Conservation (phyloP, 2,888 invertebrate genomes). For the Papilio elwesi region DNA sequence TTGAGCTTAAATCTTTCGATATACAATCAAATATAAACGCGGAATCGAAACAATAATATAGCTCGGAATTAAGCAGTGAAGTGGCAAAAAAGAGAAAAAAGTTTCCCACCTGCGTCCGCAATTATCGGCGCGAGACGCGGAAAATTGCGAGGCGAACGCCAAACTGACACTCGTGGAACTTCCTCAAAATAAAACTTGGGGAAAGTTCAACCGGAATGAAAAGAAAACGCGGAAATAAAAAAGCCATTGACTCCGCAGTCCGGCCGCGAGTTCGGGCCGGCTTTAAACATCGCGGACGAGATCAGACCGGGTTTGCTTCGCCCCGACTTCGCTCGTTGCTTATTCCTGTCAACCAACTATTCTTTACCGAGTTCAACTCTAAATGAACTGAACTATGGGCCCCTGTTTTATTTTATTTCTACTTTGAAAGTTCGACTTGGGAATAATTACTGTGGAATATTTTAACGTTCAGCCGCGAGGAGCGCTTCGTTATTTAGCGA, state of each 20-base stretch:
- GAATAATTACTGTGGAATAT: slow-evolving; percentile 35
- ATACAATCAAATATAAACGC: slow-evolving; percentile 39
- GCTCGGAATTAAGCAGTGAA: slow-evolving; percentile 46
- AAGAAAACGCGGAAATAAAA: slow-evolving; percentile 82
- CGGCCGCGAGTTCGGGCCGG: slow-evolving; percentile 75
- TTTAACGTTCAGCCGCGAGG: slow-evolving; percentile 19
- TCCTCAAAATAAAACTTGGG: slow-evolving; percentile 79
- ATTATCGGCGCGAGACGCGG: slow-evolving; percentile 80
- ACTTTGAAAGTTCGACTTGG: slow-evolving; percentile 25
- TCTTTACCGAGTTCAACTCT: slow-evolving; percentile 38
- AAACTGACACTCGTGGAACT: slow-evolving; percentile 82
- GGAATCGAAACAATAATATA: slow-evolving; percentile 44
- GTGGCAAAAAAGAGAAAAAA: slow-evolving; percentile 54
- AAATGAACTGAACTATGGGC: slow-evolving; percentile 38
- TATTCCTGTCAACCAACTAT: slow-evolving; percentile 73
- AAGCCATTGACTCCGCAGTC: slow-evolving; percentile 81
- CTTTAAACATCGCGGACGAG: slow-evolving; percentile 71
- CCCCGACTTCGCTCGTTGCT: slow-evolving; percentile 66
- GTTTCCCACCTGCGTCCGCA: slow-evolving; percentile 79
- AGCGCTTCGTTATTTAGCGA: slow-evolving; percentile 15
- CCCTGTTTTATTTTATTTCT: slow-evolving; percentile 35
- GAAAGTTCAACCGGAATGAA: slow-evolving; percentile 81
- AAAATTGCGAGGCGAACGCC: slow-evolving; percentile 79
- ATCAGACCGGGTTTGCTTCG: slow-evolving; percentile 66
- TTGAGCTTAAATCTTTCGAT: slow-evolving; percentile 1